These are phyloP conservation scores for Rachycentron canadum DNA, from an alignment of 2,797 vertebrate species.

Conservation along the genomic window DNA sequence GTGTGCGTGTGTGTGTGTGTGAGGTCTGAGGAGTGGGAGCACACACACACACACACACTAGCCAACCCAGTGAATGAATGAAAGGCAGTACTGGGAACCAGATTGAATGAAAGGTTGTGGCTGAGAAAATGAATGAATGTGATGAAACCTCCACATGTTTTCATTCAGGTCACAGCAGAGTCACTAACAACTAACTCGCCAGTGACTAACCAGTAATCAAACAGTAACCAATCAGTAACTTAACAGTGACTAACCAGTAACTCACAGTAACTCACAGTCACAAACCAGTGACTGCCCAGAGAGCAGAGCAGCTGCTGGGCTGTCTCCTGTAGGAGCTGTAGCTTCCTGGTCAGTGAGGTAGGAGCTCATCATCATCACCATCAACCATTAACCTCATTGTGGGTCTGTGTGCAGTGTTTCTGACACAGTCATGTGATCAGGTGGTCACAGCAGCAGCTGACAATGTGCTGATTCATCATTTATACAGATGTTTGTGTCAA, in stretches of 20 bases:
- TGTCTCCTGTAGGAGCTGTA: background rate
- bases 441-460: too few species aligned
- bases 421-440: background rate
- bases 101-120: conserved; percentile 28
- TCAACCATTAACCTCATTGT: conserved; percentile 14
- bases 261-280: too few species aligned
- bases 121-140: conserved; percentile 29
- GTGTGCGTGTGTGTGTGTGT: background rate
- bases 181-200: too few species aligned
- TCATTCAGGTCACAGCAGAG: background rate
- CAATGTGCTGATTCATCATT: too few species aligned
- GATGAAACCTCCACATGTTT: background rate
- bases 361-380: conserved; percentile 13
- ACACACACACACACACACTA: conserved; percentile 11
- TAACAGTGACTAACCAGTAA: too few species aligned
- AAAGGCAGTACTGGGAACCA: conserved; percentile 7
- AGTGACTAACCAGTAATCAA: too few species aligned
- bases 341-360: conserved; percentile 4
- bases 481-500: background rate
- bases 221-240: too few species aligned
- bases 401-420: background rate
- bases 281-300: too few species aligned
- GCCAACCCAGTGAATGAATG: conserved; percentile 10
- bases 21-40: background rate
- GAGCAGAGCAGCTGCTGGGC: too few species aligned